Evolutionary conservation across 2,797 vertebrate genomes (phyloP), one percentile per base, ranked within the genome.

Genomic region (Petrocephalus schoutedeni): DNA sequence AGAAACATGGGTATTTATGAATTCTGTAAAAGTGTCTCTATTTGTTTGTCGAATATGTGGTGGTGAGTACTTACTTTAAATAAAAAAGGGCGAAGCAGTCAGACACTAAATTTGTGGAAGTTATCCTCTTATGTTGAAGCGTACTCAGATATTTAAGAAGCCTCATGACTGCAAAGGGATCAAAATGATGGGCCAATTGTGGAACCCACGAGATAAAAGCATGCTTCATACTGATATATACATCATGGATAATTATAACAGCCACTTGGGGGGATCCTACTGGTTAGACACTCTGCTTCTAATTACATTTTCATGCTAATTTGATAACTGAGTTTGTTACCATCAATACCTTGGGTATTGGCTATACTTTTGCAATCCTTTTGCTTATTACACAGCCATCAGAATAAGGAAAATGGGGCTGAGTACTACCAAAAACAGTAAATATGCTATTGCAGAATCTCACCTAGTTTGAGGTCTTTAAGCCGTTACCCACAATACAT

Each of bases 261-360:
- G 41, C 36, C 80, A 83, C 41, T 51, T 3, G 51, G 49, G 41
- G 49, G 51, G n/a, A 51, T 83, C 41, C 80, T 45, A 51, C 5
- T 83, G 80, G 80, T 83, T 83, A 53, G 12, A 36, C 80, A 83
- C 4, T 83, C 80, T 83, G 80, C 80, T 82, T 49, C 80, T 51
- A 83, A 83, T 83, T 49, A 53, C 80, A 83, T 83, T 83, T 83
- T 83, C 41, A 51, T 83, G 80, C 80, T 53, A 83, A 83, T 49
- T 32, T 53, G 45, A 21, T 83, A 49, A 45, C 51, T n/a, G 80
- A 83, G 80, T 53, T 83, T 51, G 51, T 83, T 83, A 83, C 80
- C 41, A 51, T 49, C 45, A 53, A 21, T 83, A 12, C 51, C 80
- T 83, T 51, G 80, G 45, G 80, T 83, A 83, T 83, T 23, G 49